Conservation (phyloP, 1,140 invertebrate species). For the Physella acuta region DNA sequence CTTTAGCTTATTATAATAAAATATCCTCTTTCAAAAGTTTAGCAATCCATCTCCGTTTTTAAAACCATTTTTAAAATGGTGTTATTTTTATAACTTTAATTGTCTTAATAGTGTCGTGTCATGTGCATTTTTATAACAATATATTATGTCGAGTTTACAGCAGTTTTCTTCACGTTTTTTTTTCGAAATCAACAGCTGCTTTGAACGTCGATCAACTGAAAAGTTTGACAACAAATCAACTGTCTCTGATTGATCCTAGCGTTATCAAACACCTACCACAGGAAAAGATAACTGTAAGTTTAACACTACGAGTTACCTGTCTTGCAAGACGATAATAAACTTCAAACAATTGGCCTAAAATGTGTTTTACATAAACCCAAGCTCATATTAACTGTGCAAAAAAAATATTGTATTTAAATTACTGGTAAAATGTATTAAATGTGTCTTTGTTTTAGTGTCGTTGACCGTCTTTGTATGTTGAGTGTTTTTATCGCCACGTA, state of each 20-base stretch:
- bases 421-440: not conserved
- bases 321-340: too few species aligned
- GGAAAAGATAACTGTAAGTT: conserved; percentile 20
- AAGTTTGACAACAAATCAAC: conserved; percentile 21
- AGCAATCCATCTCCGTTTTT: not conserved
- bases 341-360: too few species aligned
- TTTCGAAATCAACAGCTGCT: conserved; percentile 23
- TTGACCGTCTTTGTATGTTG: not conserved
- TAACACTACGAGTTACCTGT: too few species aligned
- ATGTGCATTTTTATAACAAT: not conserved
- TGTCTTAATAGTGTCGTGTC: not conserved
- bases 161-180: too few species aligned
- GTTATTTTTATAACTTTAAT: not conserved
- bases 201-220: conserved; percentile 17
- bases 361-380: too few species aligned
- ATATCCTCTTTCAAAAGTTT: too few species aligned
- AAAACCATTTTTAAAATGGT: too few species aligned
- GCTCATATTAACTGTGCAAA: too few species aligned
- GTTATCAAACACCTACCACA: conserved; percentile 22
- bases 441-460: not conserved
- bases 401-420: not conserved
- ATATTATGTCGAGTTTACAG: not conserved
- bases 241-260: conserved; percentile 18
- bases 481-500: not conserved
- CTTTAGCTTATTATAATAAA: too few species aligned